Percentiles rank a stretch among this genome's conserved stretches.
Conservation (phyloP, 2,113 vertebrate genomes). For the Ammospiza caudacuta region DNA sequence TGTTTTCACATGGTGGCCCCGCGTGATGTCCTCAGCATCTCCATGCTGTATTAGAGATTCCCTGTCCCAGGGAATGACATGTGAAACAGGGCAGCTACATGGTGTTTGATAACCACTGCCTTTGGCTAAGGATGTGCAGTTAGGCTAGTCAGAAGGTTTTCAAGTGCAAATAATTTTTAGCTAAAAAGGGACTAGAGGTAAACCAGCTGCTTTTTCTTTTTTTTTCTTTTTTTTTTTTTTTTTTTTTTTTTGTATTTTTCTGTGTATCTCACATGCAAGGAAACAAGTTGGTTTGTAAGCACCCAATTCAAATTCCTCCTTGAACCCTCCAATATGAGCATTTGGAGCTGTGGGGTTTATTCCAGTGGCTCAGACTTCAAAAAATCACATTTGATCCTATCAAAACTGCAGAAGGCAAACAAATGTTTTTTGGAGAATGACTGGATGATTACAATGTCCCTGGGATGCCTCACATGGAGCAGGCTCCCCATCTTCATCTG, state of each 20-base stretch:
- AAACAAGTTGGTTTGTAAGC: not conserved
- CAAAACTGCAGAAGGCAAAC: not conserved
- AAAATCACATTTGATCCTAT: not conserved
- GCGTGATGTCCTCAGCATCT: not conserved
- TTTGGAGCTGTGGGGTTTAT: not conserved
- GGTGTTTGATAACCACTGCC: not conserved
- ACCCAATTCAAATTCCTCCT: not conserved
- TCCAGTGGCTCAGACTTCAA: not conserved
- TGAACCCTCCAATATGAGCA: not conserved
- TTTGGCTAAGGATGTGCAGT: not conserved
- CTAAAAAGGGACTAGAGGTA: not conserved
- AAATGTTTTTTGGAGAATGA: fast-evolving
- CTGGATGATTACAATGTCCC: fast-evolving
- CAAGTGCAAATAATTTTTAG: not conserved
- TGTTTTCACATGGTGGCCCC: not conserved
- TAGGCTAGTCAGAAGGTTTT: not conserved
- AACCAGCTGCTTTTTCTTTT: not conserved
- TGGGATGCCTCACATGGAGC: not conserved
- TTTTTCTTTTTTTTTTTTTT: not conserved
- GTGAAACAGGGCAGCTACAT: fast-evolving
- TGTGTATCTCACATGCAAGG: not conserved
- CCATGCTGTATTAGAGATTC: not conserved
- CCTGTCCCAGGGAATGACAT: not conserved
- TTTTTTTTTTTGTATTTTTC: not conserved
- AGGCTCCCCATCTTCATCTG: fast-evolving